A percentile compares a stretch with the other conserved stretches of the same genome.
Evolutionary conservation across 2,888 invertebrate genomes (phyloP).

Genomic region (Athetis lepigone): DNA sequence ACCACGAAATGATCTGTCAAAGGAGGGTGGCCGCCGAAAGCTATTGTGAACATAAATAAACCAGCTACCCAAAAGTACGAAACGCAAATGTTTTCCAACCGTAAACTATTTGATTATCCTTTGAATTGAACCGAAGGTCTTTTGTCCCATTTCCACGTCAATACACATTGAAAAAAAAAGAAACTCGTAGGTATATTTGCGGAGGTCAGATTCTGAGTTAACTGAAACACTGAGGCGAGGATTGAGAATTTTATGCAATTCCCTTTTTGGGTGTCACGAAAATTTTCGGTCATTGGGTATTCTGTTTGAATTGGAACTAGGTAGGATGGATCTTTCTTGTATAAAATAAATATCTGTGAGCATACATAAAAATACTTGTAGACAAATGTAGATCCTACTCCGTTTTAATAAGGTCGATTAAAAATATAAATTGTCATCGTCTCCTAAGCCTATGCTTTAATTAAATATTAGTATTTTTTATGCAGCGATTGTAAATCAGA

Average conservation of each 20-base stretch:
- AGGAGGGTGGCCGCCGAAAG: slow-evolving; percentile 65
- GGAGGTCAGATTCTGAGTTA: slow-evolving; percentile 70
- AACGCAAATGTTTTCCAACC: slow-evolving; percentile 75
- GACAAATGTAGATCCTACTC: too few species aligned
- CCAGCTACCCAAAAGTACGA: slow-evolving; percentile 69
- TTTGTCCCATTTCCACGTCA: slow-evolving; percentile 78
- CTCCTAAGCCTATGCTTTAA: too few species aligned
- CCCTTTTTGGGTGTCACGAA: slow-evolving; percentile 40
- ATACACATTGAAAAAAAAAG: slow-evolving; percentile 69
- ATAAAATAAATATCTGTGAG: too few species aligned
- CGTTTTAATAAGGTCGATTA: too few species aligned
- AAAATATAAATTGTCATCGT: too few species aligned
- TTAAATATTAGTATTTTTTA: too few species aligned
- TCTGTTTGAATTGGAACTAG: neutral
- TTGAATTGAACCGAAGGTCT: slow-evolving; percentile 77
- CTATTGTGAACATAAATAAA: slow-evolving; percentile 75
- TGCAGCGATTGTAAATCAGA: too few species aligned
- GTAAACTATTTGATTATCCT: slow-evolving; percentile 84
- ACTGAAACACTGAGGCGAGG: slow-evolving; percentile 61
- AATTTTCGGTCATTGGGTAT: slow-evolving; percentile 27
- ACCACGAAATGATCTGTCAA: slow-evolving; percentile 74
- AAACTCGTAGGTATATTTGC: slow-evolving; percentile 69
- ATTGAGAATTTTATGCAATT: slow-evolving; percentile 43
- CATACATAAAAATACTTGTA: too few species aligned
- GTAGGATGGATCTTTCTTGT: neutral